A percentile compares a stretch with the other conserved stretches of the same genome.
Evolutionary conservation across 2,113 vertebrate genomes (phyloP).

Genomic region (Passer domesticus): DNA sequence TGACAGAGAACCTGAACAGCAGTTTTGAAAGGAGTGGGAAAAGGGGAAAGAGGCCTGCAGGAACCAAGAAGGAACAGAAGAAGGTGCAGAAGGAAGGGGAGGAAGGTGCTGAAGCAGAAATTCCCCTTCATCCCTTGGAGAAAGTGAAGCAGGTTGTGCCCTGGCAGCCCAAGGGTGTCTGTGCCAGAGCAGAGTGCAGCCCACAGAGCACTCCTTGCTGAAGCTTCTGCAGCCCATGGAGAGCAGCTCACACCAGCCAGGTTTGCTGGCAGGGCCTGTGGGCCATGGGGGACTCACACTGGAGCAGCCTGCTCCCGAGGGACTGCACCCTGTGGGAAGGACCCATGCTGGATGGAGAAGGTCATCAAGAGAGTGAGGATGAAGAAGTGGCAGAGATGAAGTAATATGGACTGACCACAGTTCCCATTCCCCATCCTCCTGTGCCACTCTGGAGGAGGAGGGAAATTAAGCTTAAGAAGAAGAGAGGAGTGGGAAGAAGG

Average conservation of each 20-base stretch:
- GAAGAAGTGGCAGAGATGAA: neutral
- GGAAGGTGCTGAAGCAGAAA: neutral
- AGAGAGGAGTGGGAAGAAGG: neutral
- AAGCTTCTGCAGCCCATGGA: neutral
- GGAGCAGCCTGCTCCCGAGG: neutral
- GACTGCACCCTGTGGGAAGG: neutral
- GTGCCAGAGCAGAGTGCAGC: neutral
- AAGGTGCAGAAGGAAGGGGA: neutral
- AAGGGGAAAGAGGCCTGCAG: neutral
- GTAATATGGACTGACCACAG: neutral
- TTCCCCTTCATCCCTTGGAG: neutral
- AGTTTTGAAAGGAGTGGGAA: neutral
- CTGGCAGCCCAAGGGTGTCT: fast-evolving
- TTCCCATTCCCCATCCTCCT: neutral
- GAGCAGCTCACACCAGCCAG: neutral
- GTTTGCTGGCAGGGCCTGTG: neutral
- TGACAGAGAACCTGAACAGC: neutral
- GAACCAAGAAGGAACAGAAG: neutral
- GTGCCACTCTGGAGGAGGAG: neutral
- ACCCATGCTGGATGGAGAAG: neutral
- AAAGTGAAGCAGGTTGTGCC: neutral
- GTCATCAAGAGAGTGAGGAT: neutral
- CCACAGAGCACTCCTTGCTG: neutral
- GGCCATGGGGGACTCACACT: fast-evolving
- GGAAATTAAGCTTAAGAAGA: neutral